Conservation (phyloP, 2,888 invertebrate species). For the Chouioia cunea region DNA sequence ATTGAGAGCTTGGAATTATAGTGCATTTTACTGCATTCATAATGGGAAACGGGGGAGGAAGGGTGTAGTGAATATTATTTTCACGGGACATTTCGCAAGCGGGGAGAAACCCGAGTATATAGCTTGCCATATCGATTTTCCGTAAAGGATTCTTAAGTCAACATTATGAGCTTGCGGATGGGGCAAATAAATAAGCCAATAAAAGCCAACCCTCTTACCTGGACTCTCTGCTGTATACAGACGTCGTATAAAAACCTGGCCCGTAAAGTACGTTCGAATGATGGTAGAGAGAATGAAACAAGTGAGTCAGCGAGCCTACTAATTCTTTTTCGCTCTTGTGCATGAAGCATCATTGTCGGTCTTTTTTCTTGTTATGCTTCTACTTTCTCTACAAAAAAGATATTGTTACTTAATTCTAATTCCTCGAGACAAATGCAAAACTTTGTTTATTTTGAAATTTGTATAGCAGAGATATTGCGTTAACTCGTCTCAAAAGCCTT, state of each 20-base stretch:
- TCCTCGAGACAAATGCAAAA: too few species aligned
- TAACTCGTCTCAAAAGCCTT: not conserved
- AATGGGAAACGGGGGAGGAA: not conserved
- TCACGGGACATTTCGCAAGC: not conserved
- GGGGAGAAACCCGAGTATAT: not conserved
- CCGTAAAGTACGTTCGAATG: conserved; percentile 25
- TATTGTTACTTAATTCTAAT: too few species aligned
- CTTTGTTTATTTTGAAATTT: too few species aligned
- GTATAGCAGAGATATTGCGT: not conserved
- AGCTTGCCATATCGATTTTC: conserved; percentile 35
- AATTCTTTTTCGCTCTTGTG: not conserved
- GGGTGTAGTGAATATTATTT: too few species aligned
- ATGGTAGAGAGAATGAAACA: conserved; percentile 15
- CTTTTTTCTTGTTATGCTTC: not conserved
- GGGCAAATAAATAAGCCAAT: conserved; percentile 49
- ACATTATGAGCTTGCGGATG: conserved; percentile 45
- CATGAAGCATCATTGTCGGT: conserved; percentile 5
- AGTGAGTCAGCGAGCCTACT: conserved; percentile 24
- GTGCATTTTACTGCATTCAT: too few species aligned
- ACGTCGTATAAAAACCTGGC: conserved; percentile 26
- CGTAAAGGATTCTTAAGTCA: conserved; percentile 47
- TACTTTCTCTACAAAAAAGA: not conserved
- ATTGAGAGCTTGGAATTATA: not conserved
- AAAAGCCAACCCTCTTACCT: conserved; percentile 35
- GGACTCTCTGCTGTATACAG: not conserved